phyloP scores from a whole-genome alignment of 2,113 vertebrate species.

The Prunella fulvescens region DNA sequence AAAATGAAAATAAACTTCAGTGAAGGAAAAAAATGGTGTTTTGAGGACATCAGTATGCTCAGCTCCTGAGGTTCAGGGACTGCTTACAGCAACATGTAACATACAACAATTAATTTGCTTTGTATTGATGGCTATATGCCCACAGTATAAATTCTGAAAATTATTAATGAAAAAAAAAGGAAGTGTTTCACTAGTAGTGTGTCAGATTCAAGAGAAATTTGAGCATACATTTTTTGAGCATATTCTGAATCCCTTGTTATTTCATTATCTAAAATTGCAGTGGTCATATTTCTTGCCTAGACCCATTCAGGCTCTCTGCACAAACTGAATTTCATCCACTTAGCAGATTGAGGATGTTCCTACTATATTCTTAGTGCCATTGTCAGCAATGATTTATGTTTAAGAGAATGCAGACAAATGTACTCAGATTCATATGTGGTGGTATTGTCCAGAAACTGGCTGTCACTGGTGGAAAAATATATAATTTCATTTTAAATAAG shows the following conservation, averaged over 20 bases:
- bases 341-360: background rate
- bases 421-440: background rate
- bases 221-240: background rate
- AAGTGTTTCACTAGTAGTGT: background rate
- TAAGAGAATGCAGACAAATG: background rate
- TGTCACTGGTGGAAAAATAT: background rate
- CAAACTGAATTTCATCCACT: background rate
- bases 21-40: background rate
- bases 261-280: background rate
- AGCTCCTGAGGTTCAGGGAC: background rate
- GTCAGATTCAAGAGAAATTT: background rate
- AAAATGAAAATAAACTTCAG: background rate
- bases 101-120: background rate
- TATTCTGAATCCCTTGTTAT: background rate
- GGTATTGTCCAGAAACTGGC: background rate
- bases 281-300: background rate
- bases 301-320: background rate
- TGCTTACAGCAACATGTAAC: background rate
- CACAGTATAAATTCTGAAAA: background rate
- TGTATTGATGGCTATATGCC: background rate
- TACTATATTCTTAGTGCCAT: background rate
- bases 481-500: background rate
- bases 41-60: background rate
- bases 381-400: slow-evolving; percentile 3
- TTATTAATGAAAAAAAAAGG: background rate